These are phyloP conservation scores for Nycticryphes semicollaris DNA, from an alignment of 2,113 vertebrate species.

Conservation along the genomic window DNA sequence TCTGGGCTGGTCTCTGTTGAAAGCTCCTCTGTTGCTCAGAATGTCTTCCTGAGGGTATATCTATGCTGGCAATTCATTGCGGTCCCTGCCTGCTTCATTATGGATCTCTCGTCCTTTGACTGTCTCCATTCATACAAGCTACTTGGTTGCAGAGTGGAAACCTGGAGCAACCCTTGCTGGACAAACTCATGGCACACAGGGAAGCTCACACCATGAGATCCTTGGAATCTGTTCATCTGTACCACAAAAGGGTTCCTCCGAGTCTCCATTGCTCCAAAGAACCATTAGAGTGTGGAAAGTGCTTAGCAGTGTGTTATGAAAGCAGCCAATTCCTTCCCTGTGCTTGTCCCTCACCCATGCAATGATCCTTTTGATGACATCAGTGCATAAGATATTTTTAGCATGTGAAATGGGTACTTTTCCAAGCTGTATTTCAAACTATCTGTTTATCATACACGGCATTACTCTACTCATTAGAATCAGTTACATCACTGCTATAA, in stretches of 20 bases:
- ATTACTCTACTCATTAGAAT: not conserved
- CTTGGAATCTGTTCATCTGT: not conserved
- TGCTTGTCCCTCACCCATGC: not conserved
- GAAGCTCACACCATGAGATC: not conserved
- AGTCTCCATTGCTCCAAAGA: not conserved
- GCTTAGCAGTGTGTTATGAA: not conserved
- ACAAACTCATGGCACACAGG: not conserved
- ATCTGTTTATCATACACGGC: not conserved
- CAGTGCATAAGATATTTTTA: not conserved
- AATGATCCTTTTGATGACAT: not conserved
- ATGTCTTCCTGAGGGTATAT: not conserved
- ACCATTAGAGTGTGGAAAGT: not conserved
- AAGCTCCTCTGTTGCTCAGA: not conserved
- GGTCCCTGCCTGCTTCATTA: not conserved
- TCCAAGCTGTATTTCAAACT: conserved; percentile 14
- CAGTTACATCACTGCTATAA: conserved; percentile 13
- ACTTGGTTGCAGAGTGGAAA: not conserved
- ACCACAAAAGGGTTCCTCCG: not conserved
- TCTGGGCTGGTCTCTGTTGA: not conserved
- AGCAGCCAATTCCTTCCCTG: not conserved
- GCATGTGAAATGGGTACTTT: not conserved
- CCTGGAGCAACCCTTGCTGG: not conserved
- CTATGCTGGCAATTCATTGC: not conserved
- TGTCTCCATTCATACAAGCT: not conserved
- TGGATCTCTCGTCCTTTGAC: not conserved